Percentiles rank a stretch among this genome's conserved stretches.
phyloP scores from a whole-genome alignment of 64 coral and sea anemone species.

The Actinia equina region DNA sequence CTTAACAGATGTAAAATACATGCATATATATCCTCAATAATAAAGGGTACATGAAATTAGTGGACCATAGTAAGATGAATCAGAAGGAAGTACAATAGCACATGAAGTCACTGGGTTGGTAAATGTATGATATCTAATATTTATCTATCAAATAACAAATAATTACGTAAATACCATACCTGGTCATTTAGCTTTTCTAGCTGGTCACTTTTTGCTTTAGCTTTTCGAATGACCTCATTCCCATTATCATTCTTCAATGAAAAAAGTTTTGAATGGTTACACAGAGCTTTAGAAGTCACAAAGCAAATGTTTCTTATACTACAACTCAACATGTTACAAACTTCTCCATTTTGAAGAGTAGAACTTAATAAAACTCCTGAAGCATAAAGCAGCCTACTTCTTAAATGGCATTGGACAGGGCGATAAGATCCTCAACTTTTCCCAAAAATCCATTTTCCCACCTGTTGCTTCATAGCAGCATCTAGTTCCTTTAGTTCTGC shows the following conservation, averaged over 20 bases:
- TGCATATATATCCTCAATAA: background rate
- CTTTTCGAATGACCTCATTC: conserved; percentile 46
- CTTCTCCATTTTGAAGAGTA: too few relatives aligned
- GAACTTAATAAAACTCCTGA: too few relatives aligned
- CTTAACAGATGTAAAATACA: conserved; percentile 24
- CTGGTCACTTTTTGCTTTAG: conserved; percentile 78
- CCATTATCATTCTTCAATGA: conserved; percentile 48
- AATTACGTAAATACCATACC: conserved; percentile 18
- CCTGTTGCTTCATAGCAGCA: conserved; percentile 65
- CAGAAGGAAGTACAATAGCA: too few relatives aligned
- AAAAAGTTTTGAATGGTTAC: background rate
- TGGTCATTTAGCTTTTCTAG: conserved; percentile 79
- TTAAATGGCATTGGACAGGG: too few relatives aligned
- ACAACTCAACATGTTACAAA: too few relatives aligned
- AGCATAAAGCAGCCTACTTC: too few relatives aligned
- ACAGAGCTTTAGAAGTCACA: too few relatives aligned
- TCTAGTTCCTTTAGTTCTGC: conserved; percentile 61
- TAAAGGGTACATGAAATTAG: background rate
- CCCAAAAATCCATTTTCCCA: conserved; percentile 10
- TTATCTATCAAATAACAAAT: background rate
- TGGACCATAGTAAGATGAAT: too few relatives aligned
- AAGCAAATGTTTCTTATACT: too few relatives aligned
- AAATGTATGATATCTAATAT: too few relatives aligned
- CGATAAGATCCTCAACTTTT: too few relatives aligned
- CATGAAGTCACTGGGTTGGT: too few relatives aligned